Base-by-base conservation (phyloP, 2,888 invertebrate species). In the Drosophila meridionalis region DNA sequence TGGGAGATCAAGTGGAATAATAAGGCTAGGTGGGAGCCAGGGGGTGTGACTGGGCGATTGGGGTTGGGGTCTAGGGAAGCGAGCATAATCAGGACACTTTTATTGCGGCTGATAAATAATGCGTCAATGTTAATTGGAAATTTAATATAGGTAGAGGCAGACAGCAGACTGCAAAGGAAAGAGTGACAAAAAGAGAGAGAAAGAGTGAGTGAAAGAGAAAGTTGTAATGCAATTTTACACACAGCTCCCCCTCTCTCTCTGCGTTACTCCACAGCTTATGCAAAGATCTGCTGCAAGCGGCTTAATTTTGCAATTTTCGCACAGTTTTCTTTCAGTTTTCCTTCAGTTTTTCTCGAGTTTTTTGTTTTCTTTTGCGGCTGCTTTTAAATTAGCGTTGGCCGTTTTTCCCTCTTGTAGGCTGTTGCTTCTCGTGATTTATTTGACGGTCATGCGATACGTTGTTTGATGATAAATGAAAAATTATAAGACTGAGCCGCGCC, bases 61-160 rank as follows among this genome's bases (percentile, higher is more conserved):
- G 7, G 47, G 14, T 9, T 14, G 20, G 36, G 6, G 45, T 11
- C n/a, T 32, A 26, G 66, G 36, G 38, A 34, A 66, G 63, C 64
- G 55, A 66, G 63, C 80, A 82, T 91, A 89, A 91, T 90, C 88
- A 86, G 85, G 85, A 90, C 85, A 86, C 78, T 89, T 92, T 91
- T 91, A 92, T 92, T 82, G 86, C 78, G 75, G 55, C 80, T 81
- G 85, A 91, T 92, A 91, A 91, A 92, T 91, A 87, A 90, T 76
- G 80, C 80, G 87, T 74, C 55, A 83, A 82, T 87, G 87, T 91
- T 91, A 91, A 91, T 91, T 92, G 87, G 92, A 91, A 90, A 92
- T 87, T 85, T 85, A 90, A 91, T 91, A 91, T 84, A 65, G 42
- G 30, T 62, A 42, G 55, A 43, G 36, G 43, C 50, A 36, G 7